phyloP scores from a whole-genome alignment of 2,113 vertebrate species.

The Ophthalmolycus amberensis region DNA sequence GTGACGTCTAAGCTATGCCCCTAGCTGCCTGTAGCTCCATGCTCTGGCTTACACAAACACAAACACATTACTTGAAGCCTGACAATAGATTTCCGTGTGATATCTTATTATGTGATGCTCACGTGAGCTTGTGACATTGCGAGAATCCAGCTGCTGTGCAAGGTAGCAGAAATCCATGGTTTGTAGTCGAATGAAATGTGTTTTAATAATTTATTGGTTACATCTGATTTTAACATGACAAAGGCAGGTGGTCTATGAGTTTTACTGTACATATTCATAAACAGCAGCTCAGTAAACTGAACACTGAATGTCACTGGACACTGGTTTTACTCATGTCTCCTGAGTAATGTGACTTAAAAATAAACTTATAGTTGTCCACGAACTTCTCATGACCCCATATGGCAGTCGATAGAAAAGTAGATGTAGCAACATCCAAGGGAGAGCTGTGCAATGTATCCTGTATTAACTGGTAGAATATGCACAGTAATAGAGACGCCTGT shows the following conservation, averaged over 20 bases:
- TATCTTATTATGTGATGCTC: too few relatives aligned
- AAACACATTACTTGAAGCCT: too few relatives aligned
- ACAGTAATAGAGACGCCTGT: constrained; percentile 6
- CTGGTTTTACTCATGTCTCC: not conserved
- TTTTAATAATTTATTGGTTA: not conserved
- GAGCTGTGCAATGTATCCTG: constrained; percentile 2
- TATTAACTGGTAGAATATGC: constrained; percentile 8
- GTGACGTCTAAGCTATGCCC: too few relatives aligned
- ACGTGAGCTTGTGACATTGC: too few relatives aligned
- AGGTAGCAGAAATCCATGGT: not conserved
- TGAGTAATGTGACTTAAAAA: not conserved
- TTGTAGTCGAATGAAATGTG: not conserved
- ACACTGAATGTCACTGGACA: not conserved
- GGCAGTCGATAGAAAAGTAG: constrained; percentile 4
- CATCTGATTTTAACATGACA: not conserved
- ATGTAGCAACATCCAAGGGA: not conserved
- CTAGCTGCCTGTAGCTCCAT: too few relatives aligned
- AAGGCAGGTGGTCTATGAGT: not conserved
- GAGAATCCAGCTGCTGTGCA: too few relatives aligned
- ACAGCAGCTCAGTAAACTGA: not conserved
- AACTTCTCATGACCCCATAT: constrained; percentile 15
- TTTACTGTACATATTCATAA: not conserved
- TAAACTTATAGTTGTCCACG: not conserved
- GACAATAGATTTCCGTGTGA: too few relatives aligned
- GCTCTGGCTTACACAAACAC: too few relatives aligned